Evolutionary conservation across 1,140 invertebrate genomes (phyloP).

Genomic region (Drosophila cardini): DNA sequence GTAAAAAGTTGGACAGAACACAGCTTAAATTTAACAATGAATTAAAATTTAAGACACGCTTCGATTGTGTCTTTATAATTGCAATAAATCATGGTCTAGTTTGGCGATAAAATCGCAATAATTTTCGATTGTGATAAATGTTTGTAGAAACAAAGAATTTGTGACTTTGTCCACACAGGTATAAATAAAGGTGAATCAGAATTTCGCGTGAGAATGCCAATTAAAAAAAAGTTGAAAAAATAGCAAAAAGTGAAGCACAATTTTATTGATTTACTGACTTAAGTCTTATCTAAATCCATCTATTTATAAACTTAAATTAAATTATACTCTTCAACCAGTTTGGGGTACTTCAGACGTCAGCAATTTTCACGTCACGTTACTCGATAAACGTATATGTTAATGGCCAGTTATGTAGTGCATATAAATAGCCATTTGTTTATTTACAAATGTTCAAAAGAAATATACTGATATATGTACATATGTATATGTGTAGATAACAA

Average conservation of each 20-base stretch:
- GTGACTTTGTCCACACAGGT: conserved; percentile 1
- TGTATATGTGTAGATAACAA: neutral
- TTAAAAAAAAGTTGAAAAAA: neutral
- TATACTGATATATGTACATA: neutral
- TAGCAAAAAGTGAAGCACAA: neutral
- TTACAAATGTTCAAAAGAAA: neutral
- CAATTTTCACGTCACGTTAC: conserved; percentile 4
- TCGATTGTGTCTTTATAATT: neutral
- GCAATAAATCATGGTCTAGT: neutral
- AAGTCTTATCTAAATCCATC: conserved; percentile 12
- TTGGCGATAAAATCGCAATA: neutral
- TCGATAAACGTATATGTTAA: neutral
- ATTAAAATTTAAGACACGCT: neutral
- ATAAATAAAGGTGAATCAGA: conserved; percentile 17
- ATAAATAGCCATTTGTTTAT: conserved; percentile 11
- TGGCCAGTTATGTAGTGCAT: neutral
- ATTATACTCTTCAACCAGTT: conserved; percentile 3
- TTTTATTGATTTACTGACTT: conserved; percentile 23
- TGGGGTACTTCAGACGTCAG: neutral
- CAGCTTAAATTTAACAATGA: neutral
- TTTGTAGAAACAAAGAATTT: conserved; percentile 9
- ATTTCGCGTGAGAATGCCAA: conserved; percentile 4
- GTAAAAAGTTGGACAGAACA: too few species aligned
- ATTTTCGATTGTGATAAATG: conserved; percentile 8
- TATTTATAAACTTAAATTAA: conserved; percentile 27